Base-by-base conservation (phyloP, 2,888 invertebrate genomes). In the Caenorhabditis japonica region DNA sequence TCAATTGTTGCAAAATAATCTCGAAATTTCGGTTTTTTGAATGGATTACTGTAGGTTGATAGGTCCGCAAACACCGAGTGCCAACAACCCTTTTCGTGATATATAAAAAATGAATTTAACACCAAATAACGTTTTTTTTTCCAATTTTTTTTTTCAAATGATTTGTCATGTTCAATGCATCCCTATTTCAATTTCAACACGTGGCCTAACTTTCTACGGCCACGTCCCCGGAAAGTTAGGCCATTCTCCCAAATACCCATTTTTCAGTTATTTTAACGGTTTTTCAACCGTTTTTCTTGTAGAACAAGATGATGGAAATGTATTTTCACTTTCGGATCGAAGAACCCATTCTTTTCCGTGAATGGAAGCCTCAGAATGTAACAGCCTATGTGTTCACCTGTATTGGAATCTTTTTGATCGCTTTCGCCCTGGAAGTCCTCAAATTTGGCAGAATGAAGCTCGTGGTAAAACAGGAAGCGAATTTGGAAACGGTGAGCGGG, bases 221-320 rank as follows among this genome's bases (percentile, higher is more conserved):
- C n/a, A n/a, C n/a, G n/a, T n/a, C n/a, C n/a, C n/a, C n/a, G n/a
- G n/a, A n/a, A n/a, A n/a, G n/a, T n/a, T n/a, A n/a, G n/a, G n/a
- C n/a, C n/a, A n/a, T n/a, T n/a, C n/a, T n/a, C n/a, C n/a, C n/a
- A n/a, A n/a, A n/a, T n/a, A n/a, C n/a, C n/a, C n/a, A n/a, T n/a
- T n/a, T n/a, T n/a, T n/a, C n/a, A n/a, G n/a, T n/a, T 21, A 7
- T 15, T 21, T n/a, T 2, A 13, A 17, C 13, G 46, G 38, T 2
- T 33, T 15, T n/a, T 15, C 25, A 8, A 15, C 8, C 21, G n/a
- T 13, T 21, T 44, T 47, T 30, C 47, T 56, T 53, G 62, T 59
- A 61, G 62, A 46, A 69, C 38, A 74, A 71, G 64, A 56, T 56
- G 85, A 86, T 86, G 86, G 60, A 76, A n/a, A 86, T 86, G 86